Base-by-base conservation (phyloP, 2,113 vertebrate genomes). In the Haemorhous mexicanus region DNA sequence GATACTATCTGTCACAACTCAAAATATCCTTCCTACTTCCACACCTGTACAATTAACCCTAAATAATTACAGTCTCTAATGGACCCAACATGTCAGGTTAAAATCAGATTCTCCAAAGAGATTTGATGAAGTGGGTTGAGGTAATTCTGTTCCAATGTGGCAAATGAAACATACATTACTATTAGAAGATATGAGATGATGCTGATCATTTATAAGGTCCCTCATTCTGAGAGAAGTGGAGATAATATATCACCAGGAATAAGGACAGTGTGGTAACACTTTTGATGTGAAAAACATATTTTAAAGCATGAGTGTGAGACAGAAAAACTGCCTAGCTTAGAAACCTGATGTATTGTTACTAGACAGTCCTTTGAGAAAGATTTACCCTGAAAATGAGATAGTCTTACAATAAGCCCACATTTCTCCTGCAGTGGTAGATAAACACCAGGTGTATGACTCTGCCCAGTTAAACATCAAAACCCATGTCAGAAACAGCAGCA, bases 11-110 rank as follows among this genome's bases (percentile, higher is more conserved):
- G 80, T 89, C 92, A 94, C 81, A 94, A 73, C 69, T 80, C 80
- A 92, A 58, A 61, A 73, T 56, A 87, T 64, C 76, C 73, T 93
- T 92, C 73, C 84, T 87, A 43, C 41, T 90, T 84, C 69, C 73
- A 94, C 70, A 93, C 86, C 76, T 92, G 49, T 62, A 89, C 44
- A 93, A 93, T 95, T 95, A 95, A 91, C 62, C 81, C 93, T 81
- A 95, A 97, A 93, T 93, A 95, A 95, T 95, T 95, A 70, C 63
- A 90, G 22, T 37, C 41, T 93, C 26, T 97, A 96, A 96, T 97
- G 94, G 76, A 94, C 91, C 47, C 52, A 78, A 68, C 41, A 58
- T 44, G 66, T 76, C 77, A 84, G 55, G 69, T 72, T 91, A 96
- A 90, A 93, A 87, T 93, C 88, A 87, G 90, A 87, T 88, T 89